These are phyloP conservation scores for Araneus ventricosus DNA, from an alignment of 1,140 invertebrate species.

Conservation along the genomic window DNA sequence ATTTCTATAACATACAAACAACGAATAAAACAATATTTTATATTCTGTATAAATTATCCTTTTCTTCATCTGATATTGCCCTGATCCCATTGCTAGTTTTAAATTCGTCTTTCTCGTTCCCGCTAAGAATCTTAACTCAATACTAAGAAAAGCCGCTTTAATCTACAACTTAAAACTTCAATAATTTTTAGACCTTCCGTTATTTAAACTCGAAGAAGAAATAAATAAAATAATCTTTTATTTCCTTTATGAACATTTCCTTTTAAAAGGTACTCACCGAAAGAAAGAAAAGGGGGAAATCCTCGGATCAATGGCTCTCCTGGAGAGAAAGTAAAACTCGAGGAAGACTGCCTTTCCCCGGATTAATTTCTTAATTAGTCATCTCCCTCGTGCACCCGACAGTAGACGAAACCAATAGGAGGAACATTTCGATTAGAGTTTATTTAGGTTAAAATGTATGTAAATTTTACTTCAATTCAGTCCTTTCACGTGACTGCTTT, in stretches of 20 bases:
- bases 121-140: too few relatives aligned
- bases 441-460: conserved; percentile 73
- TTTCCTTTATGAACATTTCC: neutral
- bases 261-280: too few relatives aligned
- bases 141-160: too few relatives aligned
- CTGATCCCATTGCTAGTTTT: too few relatives aligned
- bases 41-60: too few relatives aligned
- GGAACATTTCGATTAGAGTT: conserved; percentile 65
- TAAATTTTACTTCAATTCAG: conserved; percentile 70
- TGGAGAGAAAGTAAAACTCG: neutral
- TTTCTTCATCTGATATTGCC: too few relatives aligned
- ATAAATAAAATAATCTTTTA: neutral
- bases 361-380: conserved; percentile 64
- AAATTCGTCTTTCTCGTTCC: too few relatives aligned
- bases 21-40: too few relatives aligned
- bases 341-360: neutral
- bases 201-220: too few relatives aligned
- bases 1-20: too few relatives aligned
- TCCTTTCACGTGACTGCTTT: conserved; percentile 71
- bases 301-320: neutral
- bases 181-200: too few relatives aligned
- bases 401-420: conserved; percentile 51
- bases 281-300: neutral
- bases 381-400: neutral
- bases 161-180: too few relatives aligned